Percentiles rank a stretch among this genome's conserved stretches.
Evolutionary conservation across 2,888 invertebrate species (phyloP).

Genomic region (Drosophila algonquin): DNA sequence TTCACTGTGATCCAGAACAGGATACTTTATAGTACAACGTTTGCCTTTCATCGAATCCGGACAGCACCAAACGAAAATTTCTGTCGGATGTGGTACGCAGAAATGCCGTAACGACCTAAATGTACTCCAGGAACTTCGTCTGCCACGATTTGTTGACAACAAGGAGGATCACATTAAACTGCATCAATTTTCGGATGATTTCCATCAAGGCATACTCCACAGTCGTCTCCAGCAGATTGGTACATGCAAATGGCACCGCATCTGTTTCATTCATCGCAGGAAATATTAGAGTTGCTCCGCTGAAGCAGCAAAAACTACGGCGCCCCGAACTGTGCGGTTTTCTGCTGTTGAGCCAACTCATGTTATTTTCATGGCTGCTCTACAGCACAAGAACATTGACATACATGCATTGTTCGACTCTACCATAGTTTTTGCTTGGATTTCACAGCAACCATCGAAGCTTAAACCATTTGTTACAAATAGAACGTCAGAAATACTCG

Average conservation of each 20-base stretch:
- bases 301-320: background rate
- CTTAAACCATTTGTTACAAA: too few species aligned
- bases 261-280: background rate
- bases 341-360: constrained; percentile 2
- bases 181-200: background rate
- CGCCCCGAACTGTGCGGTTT: background rate
- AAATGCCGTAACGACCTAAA: background rate
- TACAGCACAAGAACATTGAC: too few species aligned
- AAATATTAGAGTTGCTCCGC: background rate
- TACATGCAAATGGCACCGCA: background rate
- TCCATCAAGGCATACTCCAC: background rate
- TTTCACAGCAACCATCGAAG: too few species aligned
- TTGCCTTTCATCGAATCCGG: too few species aligned
- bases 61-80: background rate
- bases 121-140: too few species aligned
- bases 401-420: too few species aligned
- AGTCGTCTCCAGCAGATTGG: background rate
- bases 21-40: background rate
- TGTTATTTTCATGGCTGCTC: background rate
- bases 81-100: background rate
- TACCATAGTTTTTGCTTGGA: too few species aligned
- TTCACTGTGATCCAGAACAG: background rate
- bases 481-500: too few species aligned
- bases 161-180: background rate
- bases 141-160: background rate